Percentiles rank a stretch among this genome's conserved stretches.
phyloP scores from a whole-genome alignment of 2,113 vertebrate species.

The Eonycteris spelaea region DNA sequence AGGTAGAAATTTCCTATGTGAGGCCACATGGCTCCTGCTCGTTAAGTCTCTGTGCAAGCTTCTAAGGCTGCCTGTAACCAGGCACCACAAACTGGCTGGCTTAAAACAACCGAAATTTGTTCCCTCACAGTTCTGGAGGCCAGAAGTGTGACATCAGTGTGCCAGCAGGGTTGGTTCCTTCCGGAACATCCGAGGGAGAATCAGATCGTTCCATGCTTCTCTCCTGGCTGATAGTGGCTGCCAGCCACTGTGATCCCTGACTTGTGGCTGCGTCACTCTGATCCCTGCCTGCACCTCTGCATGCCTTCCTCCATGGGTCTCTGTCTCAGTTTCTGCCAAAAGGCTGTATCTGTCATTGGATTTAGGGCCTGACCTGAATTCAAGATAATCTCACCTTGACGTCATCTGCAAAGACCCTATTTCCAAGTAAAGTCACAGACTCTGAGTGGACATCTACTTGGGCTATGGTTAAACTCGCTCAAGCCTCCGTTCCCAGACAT shows the following conservation, averaged over 20 bases:
- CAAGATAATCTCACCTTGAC: neutral
- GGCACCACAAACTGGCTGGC: neutral
- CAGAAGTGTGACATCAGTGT: neutral
- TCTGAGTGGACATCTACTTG: neutral
- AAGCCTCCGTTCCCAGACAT: neutral
- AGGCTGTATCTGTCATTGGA: neutral
- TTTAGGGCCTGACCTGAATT: neutral
- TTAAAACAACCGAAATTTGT: neutral
- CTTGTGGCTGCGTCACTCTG: accelerated
- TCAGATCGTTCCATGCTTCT: neutral
- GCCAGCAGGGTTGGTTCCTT: neutral
- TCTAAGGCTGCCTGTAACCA: neutral
- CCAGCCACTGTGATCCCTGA: neutral
- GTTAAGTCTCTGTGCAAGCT: neutral
- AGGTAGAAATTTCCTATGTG: neutral
- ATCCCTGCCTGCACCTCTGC: neutral
- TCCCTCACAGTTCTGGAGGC: neutral
- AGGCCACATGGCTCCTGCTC: neutral
- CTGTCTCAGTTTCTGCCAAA: neutral
- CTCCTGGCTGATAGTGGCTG: too few relatives aligned
- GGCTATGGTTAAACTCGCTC: neutral
- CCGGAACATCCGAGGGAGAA: neutral
- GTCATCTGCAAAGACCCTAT: neutral
- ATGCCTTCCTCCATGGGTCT: accelerated
- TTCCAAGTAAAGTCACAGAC: neutral